Evolutionary conservation across 2,888 invertebrate genomes (phyloP).

Genomic region (Drepanosiphum platanoidis): DNA sequence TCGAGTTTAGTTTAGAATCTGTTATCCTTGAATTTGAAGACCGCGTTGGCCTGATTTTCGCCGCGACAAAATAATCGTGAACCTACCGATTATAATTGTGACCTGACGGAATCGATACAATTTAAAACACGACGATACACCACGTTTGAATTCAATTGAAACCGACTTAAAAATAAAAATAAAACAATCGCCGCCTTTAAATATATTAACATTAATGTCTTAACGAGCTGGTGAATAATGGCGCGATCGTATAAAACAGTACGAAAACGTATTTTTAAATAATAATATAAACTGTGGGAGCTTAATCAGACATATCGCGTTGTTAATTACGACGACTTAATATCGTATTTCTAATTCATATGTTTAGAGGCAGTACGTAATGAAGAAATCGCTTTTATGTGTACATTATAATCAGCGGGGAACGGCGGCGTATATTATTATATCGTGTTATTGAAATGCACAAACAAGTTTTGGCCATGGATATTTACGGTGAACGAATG

Average conservation of each 20-base stretch:
- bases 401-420: neutral
- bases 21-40: neutral
- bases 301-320: neutral
- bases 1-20: neutral
- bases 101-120: no score
- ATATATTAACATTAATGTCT: neutral
- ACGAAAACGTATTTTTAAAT: neutral
- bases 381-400: neutral
- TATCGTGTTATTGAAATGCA: slow-evolving; percentile 35
- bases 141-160: neutral
- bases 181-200: neutral
- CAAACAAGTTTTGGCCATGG: slow-evolving; percentile 45
- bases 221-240: no score
- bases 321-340: neutral
- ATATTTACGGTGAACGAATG: neutral
- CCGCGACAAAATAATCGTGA: neutral
- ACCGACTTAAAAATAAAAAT: no score
- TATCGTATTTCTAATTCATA: neutral
- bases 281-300: neutral
- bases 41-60: neutral
- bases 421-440: neutral
- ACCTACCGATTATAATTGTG: neutral
- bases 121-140: neutral
- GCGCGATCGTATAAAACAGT: neutral
- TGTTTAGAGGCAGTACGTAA: neutral